Percentiles rank a stretch among this genome's conserved stretches.
phyloP scores from a whole-genome alignment of 2,113 vertebrate genomes.

The Cavia porcellus region DNA sequence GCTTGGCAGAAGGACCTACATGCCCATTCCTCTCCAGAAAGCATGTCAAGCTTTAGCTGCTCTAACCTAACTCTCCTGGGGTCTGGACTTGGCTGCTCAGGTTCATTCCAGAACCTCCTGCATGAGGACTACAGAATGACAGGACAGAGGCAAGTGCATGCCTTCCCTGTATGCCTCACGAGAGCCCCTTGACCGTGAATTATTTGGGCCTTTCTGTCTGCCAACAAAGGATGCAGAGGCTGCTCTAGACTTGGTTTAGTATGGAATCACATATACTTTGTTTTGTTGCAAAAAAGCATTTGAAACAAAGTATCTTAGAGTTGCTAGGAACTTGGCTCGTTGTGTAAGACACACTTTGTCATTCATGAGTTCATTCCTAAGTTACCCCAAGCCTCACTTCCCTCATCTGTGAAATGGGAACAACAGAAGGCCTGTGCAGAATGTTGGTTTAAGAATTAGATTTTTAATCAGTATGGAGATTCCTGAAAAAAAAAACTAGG shows the following conservation, averaged over 20 bases:
- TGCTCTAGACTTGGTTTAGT: not conserved
- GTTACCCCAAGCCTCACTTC: not conserved
- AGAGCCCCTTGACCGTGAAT: not conserved
- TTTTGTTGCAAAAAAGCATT: not conserved
- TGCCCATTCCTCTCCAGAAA: not conserved
- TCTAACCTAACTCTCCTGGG: not conserved
- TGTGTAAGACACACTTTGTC: not conserved
- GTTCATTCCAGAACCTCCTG: not conserved
- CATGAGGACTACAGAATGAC: not conserved
- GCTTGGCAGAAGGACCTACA: not conserved
- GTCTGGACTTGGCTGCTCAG: accelerated
- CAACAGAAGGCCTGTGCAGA: not conserved
- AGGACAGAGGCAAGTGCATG: not conserved
- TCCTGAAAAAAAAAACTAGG: too few species aligned
- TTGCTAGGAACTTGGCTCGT: not conserved
- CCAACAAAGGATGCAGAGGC: not conserved
- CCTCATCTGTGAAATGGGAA: not conserved
- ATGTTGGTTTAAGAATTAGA: not conserved
- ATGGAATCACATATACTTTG: not conserved
- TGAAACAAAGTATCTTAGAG: not conserved
- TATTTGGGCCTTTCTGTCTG: not conserved
- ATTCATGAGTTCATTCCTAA: not conserved
- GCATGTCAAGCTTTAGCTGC: not conserved
- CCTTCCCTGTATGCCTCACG: not conserved
- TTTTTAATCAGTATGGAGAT: not conserved